These are phyloP conservation scores for Noturus placidus DNA, from an alignment of 2,113 vertebrate species.

Conservation along the genomic window DNA sequence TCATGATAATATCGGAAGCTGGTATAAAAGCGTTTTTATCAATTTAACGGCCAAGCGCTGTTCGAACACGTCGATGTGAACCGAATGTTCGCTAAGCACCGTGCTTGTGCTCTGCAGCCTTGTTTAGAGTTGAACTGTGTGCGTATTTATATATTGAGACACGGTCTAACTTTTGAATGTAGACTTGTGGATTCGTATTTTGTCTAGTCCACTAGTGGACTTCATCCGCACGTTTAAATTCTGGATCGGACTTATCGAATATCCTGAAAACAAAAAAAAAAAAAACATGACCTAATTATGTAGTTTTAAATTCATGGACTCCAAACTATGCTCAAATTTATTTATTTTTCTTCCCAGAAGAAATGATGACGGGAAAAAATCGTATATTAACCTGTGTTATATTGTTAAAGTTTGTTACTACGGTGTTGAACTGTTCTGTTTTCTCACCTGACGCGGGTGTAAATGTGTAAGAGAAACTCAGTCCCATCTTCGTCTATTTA, in stretches of 20 bases:
- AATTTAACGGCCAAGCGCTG: background rate
- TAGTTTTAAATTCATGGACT: background rate
- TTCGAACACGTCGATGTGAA: no score
- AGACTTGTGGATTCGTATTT: background rate
- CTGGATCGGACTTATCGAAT: background rate
- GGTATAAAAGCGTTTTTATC: background rate
- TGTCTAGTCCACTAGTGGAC: background rate
- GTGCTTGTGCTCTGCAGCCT: background rate
- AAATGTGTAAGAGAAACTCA: background rate
- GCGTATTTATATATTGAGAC: background rate
- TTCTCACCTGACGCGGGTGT: background rate
- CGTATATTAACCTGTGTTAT: background rate
- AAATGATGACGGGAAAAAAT: background rate
- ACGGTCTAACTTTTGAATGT: background rate
- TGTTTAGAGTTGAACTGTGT: background rate
- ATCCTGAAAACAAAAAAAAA: background rate
- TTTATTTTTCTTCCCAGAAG: background rate
- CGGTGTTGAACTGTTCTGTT: background rate
- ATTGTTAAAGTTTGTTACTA: background rate
- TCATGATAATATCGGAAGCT: background rate
- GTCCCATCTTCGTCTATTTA: background rate
- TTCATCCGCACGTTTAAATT: background rate
- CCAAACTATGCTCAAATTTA: background rate
- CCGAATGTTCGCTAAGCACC: background rate
- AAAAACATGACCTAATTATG: background rate